Base-by-base conservation (phyloP, 2,797 vertebrate species). In the Xiphophorus birchmanni region DNA sequence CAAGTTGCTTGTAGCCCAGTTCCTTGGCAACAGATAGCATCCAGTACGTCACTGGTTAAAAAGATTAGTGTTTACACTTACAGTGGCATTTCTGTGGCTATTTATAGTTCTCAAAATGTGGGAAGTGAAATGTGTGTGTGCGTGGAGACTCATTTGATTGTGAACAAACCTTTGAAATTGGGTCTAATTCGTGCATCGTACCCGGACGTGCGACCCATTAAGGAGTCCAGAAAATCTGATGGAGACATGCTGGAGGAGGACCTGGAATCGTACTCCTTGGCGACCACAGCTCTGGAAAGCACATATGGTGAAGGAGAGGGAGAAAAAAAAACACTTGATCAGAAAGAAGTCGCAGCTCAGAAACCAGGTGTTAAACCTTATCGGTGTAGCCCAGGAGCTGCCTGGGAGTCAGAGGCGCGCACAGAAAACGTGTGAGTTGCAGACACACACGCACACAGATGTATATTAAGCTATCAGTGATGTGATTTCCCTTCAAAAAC, bases 151-250 rank as follows among this genome's bases (percentile, higher is more conserved):
- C 52, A 50, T 0, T 79, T n/a, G 18, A 9, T 67, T 35, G 60
- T 15, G 37, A 81, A 88, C 96, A 93, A 97, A 98, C 98, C 98
- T 99, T 99, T 99, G 93, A 99, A 99, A 96, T 98, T 99, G 44
- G 98, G 98, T 93, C 98, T 96, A 92, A 99, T 99, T 95, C 98
- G 96, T 87, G 98, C 98, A 90, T 99, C 98, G 85, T 99, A 99
- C 74, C 98, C 98, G 1, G 98, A 99, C 80, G 98, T 99, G 90
- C 96, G 97, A 91, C 98, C 98, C 98, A 99, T 99, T 90, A 99
- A 96, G 91, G 99, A 99, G 93, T 99, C 98, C 96, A 99, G 96
- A 95, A 99, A 99, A 96, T 99, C 98, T 83, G 98, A 99, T 80
- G 98, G 98, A 93, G 98, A 99, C 95, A 99, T 95, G 89, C 96